Evolutionary conservation across 2,888 invertebrate species (phyloP).

Genomic region (Oscheius sp.): DNA sequence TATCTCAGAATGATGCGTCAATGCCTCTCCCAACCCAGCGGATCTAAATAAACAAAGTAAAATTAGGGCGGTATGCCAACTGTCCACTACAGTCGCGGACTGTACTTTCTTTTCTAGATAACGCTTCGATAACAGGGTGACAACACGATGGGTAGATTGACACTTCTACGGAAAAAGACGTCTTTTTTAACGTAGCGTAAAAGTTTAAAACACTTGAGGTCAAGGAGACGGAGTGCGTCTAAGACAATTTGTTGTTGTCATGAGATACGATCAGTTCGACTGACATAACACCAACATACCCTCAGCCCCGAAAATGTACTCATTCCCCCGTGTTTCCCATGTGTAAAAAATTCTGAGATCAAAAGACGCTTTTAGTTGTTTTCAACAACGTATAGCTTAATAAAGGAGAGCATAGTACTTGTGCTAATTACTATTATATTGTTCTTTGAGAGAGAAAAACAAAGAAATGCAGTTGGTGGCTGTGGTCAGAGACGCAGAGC

Average conservation of each 20-base stretch:
- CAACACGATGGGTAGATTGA: conserved; percentile 5
- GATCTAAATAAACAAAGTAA: conserved; percentile 9
- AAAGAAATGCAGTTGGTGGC: conserved; percentile 8
- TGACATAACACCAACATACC: not conserved
- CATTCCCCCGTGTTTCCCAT: not conserved
- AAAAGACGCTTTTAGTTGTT: too few species aligned
- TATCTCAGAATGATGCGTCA: not conserved
- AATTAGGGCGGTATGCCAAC: not conserved
- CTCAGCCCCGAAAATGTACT: not conserved
- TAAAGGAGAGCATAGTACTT: not conserved
- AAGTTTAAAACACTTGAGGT: too few species aligned
- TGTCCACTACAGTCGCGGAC: not conserved
- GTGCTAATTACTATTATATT: too few species aligned
- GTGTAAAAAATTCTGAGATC: not conserved
- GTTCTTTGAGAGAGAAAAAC: too few species aligned
- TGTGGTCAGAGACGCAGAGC: conserved; percentile 28
- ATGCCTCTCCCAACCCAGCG: not conserved
- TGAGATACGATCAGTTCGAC: not conserved
- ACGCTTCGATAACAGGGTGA: conserved; percentile 18
- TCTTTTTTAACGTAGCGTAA: too few species aligned
- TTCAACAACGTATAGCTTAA: too few species aligned
- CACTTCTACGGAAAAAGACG: too few species aligned
- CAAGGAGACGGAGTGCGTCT: too few species aligned
- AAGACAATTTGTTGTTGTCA: not conserved
- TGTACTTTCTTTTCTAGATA: conserved; percentile 6